Base-by-base conservation (phyloP, 2,888 invertebrate genomes). In the Fabriciana adippe region DNA sequence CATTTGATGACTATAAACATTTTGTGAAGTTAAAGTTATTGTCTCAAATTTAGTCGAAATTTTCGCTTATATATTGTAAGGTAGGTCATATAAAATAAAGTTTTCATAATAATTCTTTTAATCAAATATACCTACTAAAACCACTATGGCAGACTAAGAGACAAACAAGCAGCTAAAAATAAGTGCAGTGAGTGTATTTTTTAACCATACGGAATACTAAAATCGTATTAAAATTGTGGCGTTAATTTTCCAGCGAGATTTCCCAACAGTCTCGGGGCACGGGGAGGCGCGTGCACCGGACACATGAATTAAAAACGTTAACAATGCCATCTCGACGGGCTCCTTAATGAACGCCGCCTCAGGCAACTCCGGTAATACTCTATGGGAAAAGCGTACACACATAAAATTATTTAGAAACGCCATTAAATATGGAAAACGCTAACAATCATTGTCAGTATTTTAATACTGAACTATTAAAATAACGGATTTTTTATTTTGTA, bases 271-370 rank as follows among this genome's bases (percentile, higher is more conserved):
- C 86, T 82, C 81, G 75, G 79, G 76, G 79, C 81, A 78, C 73
- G 78, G 71, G 70, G 82, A 74, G 78, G 74, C 87, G 88, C 89
- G 88, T 92, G 92, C 88, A 83, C 80, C 82, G 87, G 92, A 92
- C 91, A 92, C 90, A 86, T 91, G 90, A 92, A 92, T 91, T 91
- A 91, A 92, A 91, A 91, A 87, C 87, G 88, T 86, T 90, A 88
- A 91, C 91, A 92, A 90, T 88, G 86, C 80, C 85, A 82, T 80
- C 83, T 83, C 88, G 85, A 82, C 83, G 79, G 80, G 84, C 82
- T 87, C 81, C 87, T 87, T 92, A 90, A 90, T 90, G 91, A 92
- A 89, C 84, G 78, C 78, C 78, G 80, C 80, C 68, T 59, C 57
- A 55, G 70, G 70, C 67, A 26, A 53, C 47, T 45, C 59, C 63